A percentile compares a stretch with the other conserved stretches of the same genome.
phyloP scores from a whole-genome alignment of 2,113 vertebrate species.

The Pyxicephalus adspersus region DNA sequence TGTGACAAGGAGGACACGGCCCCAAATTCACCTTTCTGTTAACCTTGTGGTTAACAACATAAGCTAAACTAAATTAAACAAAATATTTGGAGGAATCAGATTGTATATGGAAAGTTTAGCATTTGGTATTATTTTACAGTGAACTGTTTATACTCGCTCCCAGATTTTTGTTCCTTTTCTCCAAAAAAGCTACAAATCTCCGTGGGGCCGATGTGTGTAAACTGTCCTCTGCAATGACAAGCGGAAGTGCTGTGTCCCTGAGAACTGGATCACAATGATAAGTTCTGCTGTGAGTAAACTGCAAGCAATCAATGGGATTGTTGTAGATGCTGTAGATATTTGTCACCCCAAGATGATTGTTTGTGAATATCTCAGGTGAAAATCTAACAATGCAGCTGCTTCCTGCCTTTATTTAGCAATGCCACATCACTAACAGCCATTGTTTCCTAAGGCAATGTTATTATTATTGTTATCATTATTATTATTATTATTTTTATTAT shows the following conservation, averaged over 20 bases:
- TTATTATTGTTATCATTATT: too few species aligned
- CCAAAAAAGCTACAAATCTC: not conserved
- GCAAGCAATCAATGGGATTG: not conserved
- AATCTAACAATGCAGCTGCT: too few species aligned
- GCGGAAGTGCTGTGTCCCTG: not conserved
- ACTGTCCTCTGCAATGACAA: not conserved
- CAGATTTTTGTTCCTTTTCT: constrained; percentile 37
- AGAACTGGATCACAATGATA: too few species aligned
- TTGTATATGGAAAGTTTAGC: constrained; percentile 55
- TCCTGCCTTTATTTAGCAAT: too few species aligned
- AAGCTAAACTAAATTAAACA: constrained; percentile 57
- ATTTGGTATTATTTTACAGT: constrained; percentile 53
- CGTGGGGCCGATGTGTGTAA: not conserved
- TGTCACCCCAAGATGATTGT: too few species aligned
- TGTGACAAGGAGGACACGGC: constrained; percentile 54
- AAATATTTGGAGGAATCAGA: constrained; percentile 53
- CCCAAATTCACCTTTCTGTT: constrained; percentile 52
- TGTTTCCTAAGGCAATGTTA: too few species aligned
- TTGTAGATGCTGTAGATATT: too few species aligned
- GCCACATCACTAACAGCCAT: too few species aligned
- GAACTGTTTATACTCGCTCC: constrained; percentile 36
- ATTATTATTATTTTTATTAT: too few species aligned
- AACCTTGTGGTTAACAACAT: constrained; percentile 55
- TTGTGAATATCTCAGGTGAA: too few species aligned
- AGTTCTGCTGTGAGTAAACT: not conserved